Evolutionary conservation across 2,797 vertebrate species (phyloP), one percentile per base, ranked within the genome.

Genomic region (Euthynnus affinis): DNA sequence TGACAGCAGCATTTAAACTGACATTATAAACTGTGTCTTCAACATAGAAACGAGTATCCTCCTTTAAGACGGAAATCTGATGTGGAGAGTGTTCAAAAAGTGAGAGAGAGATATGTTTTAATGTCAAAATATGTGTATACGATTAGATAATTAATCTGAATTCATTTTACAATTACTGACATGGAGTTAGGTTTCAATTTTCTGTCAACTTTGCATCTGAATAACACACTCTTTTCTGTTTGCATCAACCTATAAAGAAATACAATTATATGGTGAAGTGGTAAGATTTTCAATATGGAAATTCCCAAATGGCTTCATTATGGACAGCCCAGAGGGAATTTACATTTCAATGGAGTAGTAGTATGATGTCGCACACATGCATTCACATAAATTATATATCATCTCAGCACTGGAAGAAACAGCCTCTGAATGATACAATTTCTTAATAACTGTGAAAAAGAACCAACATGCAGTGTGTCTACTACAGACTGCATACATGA

Each of bases 281-380:
- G 10, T 72, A 25, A 51, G 29, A 76, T 79, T 81, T 78, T 25
- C 59, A 81, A 71, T 75, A 77, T 81, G 64, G 63, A 88, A 84
- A 91, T 87, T 88, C 86, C 81, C 86, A 82, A 67, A 80, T 74
- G 86, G 59, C 73, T 86, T 91, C 66, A 87, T 90, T 89, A 87
- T 65, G 59, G 61, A 71, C 34, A 71, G 55, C 71, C 74, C 34
- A 52, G 52, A 69, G 81, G 85, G 61, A 77, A 91, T 92, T 90
- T 84, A 62, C 86, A 89, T 90, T 86, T 89, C 72, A 89, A 75
- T 63, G 13, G 64, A 40, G 46, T 17, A 61, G 53, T 42, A 55
- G 34, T 56, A 68, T 71, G 29, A 79, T 58, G 77, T 58, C 74
- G 62, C 76, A 68, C 72, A 82, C 67, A 80, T 61, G 57, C 66